A percentile compares a stretch with the other conserved stretches of the same genome.
Conservation (phyloP, 2,113 vertebrate genomes). For the Prionailurus viverrinus region DNA sequence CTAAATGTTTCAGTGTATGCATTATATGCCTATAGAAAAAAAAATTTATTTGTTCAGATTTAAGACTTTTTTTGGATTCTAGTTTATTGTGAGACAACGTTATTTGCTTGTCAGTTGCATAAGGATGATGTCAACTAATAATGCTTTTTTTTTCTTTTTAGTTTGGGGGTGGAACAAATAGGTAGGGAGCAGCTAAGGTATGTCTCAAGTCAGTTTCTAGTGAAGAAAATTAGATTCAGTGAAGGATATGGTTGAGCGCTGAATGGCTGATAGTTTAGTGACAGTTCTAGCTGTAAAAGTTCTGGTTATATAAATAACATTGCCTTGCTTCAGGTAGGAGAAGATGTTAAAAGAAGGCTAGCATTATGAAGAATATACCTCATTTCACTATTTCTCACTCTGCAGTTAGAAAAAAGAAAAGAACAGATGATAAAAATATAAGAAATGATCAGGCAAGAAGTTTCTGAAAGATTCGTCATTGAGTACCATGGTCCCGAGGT, state of each 20-base stretch:
- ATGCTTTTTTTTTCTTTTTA: background rate
- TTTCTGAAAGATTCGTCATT: background rate
- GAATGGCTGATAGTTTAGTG: background rate
- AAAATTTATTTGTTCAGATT: background rate
- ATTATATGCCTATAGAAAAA: background rate
- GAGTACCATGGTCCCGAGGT: background rate
- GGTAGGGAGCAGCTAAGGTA: background rate
- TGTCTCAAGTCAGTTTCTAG: background rate
- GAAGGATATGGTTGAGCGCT: background rate
- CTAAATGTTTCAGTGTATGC: background rate
- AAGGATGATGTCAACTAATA: background rate
- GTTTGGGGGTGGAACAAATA: background rate
- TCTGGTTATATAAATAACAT: background rate
- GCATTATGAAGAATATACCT: background rate
- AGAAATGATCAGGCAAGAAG: background rate
- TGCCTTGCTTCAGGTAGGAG: background rate
- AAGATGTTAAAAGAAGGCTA: background rate
- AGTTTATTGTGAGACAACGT: background rate
- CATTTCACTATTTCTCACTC: background rate
- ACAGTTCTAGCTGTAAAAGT: background rate
- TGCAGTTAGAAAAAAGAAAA: background rate
- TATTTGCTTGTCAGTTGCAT: background rate
- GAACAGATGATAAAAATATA: background rate
- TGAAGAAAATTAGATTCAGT: background rate
- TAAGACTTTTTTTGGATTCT: background rate